Conservation (phyloP, 2,113 vertebrate genomes). For the Melanocharis versteri region DNA sequence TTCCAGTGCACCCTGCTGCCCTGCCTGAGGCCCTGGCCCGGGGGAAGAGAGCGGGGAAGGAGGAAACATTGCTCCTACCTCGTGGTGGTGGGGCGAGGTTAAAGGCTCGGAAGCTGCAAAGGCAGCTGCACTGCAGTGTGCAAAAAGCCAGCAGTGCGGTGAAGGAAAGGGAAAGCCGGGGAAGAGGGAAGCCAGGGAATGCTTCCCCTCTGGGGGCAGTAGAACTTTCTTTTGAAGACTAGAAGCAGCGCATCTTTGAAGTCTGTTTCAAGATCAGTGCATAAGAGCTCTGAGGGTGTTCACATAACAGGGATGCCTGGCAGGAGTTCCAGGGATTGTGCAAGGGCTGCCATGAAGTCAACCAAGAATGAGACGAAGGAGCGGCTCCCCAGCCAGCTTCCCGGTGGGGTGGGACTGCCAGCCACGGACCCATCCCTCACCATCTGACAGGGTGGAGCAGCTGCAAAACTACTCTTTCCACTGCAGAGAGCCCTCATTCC, state of each 20-base stretch:
- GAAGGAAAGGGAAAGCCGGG: not conserved
- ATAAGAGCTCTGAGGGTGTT: not conserved
- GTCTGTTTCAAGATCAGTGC: not conserved
- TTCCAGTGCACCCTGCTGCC: not conserved
- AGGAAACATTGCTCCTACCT: not conserved
- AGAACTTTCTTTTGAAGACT: not conserved
- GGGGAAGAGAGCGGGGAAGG: rapidly evolving
- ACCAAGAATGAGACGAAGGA: not conserved
- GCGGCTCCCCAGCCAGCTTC: not conserved
- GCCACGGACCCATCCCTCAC: not conserved
- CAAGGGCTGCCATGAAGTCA: conserved; percentile 19
- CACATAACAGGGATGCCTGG: conserved; percentile 10
- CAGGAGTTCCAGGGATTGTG: not conserved
- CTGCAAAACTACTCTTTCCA: not conserved
- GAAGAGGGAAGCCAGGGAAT: not conserved
- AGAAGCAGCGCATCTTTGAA: not conserved
- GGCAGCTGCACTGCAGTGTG: not conserved
- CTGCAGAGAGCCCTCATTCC: not conserved
- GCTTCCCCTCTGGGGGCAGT: conserved; percentile 11
- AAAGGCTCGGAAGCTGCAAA: not conserved
- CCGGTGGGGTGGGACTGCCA: not conserved
- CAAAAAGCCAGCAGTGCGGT: rapidly evolving
- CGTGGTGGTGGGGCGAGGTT: not conserved
- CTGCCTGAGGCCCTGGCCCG: not conserved
- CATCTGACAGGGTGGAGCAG: not conserved